Percentiles rank a stretch among this genome's conserved stretches.
Conservation (phyloP, 2,113 vertebrate species). For the Rattus rattus region DNA sequence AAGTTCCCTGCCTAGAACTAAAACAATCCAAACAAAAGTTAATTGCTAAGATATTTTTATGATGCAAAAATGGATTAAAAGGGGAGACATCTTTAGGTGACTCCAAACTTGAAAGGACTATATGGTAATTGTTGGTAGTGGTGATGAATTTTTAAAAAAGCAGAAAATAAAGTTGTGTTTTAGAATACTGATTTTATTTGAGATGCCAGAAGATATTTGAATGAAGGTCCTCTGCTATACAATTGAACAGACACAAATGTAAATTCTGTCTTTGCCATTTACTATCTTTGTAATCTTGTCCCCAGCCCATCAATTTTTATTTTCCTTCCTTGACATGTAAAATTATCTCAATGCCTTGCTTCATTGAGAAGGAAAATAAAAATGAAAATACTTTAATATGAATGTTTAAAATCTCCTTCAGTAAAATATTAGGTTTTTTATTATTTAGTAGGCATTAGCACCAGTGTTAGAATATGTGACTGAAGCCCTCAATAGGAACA, state of each 20-base stretch:
- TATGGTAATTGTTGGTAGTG: background rate
- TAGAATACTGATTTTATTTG: constrained; percentile 39
- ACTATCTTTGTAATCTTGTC: constrained; percentile 30
- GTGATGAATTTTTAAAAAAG: background rate
- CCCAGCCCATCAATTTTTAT: background rate
- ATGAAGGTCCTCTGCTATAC: constrained; percentile 23
- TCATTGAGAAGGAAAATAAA: constrained; percentile 51
- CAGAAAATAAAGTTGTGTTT: constrained; percentile 32
- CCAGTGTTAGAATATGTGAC: constrained; percentile 1
- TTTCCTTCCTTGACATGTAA: constrained; percentile 39
- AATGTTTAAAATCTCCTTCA: background rate
- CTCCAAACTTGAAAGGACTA: background rate
- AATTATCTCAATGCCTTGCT: constrained; percentile 38
- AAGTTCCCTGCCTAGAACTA: background rate
- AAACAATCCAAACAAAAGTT: background rate
- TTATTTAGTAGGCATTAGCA: background rate
- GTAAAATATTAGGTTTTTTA: constrained; percentile 13
- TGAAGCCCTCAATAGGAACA: constrained; percentile 45
- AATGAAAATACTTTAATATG: constrained; percentile 33
- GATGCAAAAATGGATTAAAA: background rate
- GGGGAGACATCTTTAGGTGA: background rate
- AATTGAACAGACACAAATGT: constrained; percentile 12
- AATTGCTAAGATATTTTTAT: constrained; percentile 29
- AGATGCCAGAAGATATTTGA: constrained; percentile 28
- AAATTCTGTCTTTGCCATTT: constrained; percentile 37